Base-by-base conservation (phyloP, 2,113 vertebrate genomes). In the Uropsilus gracilis region DNA sequence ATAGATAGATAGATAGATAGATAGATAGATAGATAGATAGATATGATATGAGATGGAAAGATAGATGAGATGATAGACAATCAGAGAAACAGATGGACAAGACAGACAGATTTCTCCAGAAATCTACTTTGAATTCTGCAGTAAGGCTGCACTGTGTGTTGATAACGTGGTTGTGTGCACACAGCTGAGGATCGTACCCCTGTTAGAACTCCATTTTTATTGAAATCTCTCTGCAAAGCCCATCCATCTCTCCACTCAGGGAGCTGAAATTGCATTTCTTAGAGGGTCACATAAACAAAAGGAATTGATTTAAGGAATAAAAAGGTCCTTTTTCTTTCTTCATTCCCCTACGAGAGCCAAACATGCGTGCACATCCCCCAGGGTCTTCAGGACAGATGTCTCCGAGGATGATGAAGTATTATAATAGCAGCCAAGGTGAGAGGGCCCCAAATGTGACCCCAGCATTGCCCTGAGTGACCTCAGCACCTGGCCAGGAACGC, bases 41-140 rank as follows among this genome's bases (percentile, higher is more conserved):
- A 53, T 2, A 53, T 2, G 18, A 53, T 53, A 53, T 3, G 17
- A 53, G 50, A 53, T 17, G 18, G 50, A 14, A 13, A 13, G 11
- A 14, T 50, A 50, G 48, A 50, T 50, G 3, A n/a, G n/a, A n/a
- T n/a, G 48, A 14, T 50, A 53, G 50, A 53, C 4, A 53, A 17
- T n/a, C 16, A 13, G 11, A 14, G 11, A 50, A 14, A 50, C 16
- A 11, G 48, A 14, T 50, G 18, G 50, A 53, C 4, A 53, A n/a
- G 50, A 18, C 17, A 53, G 50, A 53, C 50, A 55, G 53, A 55
- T 22, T 42, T 2, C 11, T 26, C 57, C n/a, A 59, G 83, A 96
- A 94, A 78, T 13, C 48, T 81, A 50, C 28, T n/a, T 72, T 87
- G 24, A 86, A 73, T 90, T 96, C 86, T 87, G 76, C 94, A 86